A percentile compares a stretch with the other conserved stretches of the same genome.
These are phyloP conservation scores for Chromobotia macracanthus DNA, from an alignment of 2,797 vertebrate genomes.

Conservation along the genomic window DNA sequence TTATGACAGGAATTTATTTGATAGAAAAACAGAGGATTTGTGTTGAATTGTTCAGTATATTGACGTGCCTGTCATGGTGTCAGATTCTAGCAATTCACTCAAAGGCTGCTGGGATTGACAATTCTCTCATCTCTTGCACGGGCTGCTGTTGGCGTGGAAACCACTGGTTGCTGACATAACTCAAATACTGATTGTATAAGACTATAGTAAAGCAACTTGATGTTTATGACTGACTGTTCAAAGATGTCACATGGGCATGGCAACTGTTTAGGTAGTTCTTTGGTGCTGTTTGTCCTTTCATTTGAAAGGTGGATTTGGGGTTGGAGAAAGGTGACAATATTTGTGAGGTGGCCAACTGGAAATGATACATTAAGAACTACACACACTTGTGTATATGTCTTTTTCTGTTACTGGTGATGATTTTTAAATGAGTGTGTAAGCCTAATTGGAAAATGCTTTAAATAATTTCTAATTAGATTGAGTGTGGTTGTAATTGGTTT, in stretches of 20 bases:
- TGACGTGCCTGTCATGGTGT: constrained; percentile 42
- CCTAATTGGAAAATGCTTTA: constrained; percentile 87
- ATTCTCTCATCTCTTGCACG: constrained; percentile 23
- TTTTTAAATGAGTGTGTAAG: constrained; percentile 76
- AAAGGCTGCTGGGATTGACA: constrained; percentile 31
- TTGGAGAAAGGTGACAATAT: not conserved
- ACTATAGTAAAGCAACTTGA: not conserved
- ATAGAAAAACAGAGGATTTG: constrained; percentile 41
- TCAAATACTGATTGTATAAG: not conserved
- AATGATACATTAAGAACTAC: not conserved
- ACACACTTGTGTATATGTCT: constrained; percentile 13
- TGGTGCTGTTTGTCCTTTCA: not conserved
- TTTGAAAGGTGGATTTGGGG: not conserved
- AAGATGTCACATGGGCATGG: not conserved
- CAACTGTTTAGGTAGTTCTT: not conserved
- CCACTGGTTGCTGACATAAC: constrained; percentile 18
- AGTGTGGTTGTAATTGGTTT: constrained; percentile 86
- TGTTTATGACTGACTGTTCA: not conserved
- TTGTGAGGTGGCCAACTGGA: not conserved
- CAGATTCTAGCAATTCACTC: constrained; percentile 3
- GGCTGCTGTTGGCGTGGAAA: constrained; percentile 4
- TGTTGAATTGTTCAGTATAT: constrained; percentile 37
- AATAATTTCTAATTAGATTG: constrained; percentile 89
- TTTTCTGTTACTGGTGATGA: constrained; percentile 67
- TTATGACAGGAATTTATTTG: constrained; percentile 57